Evolutionary conservation across 2,888 invertebrate genomes (phyloP).

Genomic region (Aplocera efformata): DNA sequence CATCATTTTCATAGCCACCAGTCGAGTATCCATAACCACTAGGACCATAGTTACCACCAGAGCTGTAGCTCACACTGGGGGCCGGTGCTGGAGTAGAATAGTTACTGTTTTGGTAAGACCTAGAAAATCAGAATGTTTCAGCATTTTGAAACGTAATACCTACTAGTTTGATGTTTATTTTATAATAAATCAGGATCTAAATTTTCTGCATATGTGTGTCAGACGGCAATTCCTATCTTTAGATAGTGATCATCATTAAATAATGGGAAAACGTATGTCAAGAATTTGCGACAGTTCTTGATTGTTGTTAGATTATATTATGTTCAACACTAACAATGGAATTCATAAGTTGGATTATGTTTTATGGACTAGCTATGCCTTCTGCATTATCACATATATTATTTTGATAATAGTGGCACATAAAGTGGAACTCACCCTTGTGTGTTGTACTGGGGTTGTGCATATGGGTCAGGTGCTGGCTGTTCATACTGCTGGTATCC

Average conservation of each 20-base stretch:
- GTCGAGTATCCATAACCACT: slow-evolving; percentile 66
- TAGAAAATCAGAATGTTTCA: slow-evolving; percentile 28
- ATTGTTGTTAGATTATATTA: too few relatives aligned
- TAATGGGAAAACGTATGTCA: too few relatives aligned
- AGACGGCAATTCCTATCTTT: slow-evolving; percentile 76
- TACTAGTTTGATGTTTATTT: not conserved
- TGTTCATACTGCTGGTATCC: slow-evolving; percentile 71
- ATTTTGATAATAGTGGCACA: too few relatives aligned
- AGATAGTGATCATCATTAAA: slow-evolving; percentile 42
- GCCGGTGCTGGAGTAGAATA: slow-evolving; percentile 58
- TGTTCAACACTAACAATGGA: too few relatives aligned
- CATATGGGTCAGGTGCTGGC: slow-evolving; percentile 59
- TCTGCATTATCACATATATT: too few relatives aligned
- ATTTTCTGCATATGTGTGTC: slow-evolving; percentile 68
- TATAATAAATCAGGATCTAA: slow-evolving; percentile 46
- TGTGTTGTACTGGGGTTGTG: slow-evolving; percentile 58
- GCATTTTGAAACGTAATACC: not conserved
- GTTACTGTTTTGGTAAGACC: slow-evolving; percentile 62
- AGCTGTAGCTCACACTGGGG: slow-evolving; percentile 31
- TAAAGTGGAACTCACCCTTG: slow-evolving; percentile 57
- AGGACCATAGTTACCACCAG: slow-evolving; percentile 50
- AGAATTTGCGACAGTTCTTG: too few relatives aligned
- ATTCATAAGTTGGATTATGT: too few relatives aligned
- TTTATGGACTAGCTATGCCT: too few relatives aligned
- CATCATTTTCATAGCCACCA: slow-evolving; percentile 61